Evolutionary conservation across 2,888 invertebrate species (phyloP), one percentile per base, ranked within the genome.

Genomic region (Drymonia ruficornis): DNA sequence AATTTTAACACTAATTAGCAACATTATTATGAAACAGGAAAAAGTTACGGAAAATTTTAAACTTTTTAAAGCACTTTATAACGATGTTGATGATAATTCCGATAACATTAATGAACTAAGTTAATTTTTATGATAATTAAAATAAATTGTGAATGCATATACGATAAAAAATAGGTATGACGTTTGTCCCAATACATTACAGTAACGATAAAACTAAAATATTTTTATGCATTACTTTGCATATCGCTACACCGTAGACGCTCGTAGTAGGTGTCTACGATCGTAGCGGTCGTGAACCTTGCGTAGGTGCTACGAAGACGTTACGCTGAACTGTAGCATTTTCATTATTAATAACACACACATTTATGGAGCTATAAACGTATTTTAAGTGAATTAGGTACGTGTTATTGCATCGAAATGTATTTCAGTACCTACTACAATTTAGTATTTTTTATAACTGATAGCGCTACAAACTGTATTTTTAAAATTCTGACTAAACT

Each of bases 191-290:
- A 11, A 31, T 31, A 31, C 2, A 31, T 11, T 9, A 6, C 31
- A 23, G 31, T n/a, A 36, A n/a, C 36, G 11, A 36, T 36, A 36
- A 36, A 36, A 36, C 36, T n/a, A 36, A 36, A 13, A 31, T 31
- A n/a, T n/a, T n/a, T 23, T 23, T 23, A 23, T 31, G 36, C n/a
- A n/a, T 9, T 5, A 36, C 36, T 36, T 34, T 36, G 36, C 13
- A 36, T 36, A 36, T 36, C 13, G 47, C 50, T 66, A 55, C 53
- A 40, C 44, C 53, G 57, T 55, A 56, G 63, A 38, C 31, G n/a
- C 12, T 45, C 56, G 67, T 65, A 65, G 58, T 60, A 55, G 47
- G 19, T 60, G 55, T 53, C 64, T 70, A 70, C 68, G 16, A 50
- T 4, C 59, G 67, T 62, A 66, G 66, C 53, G 40, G 56, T 44